These are phyloP conservation scores for Steinernema feltiae DNA, from an alignment of 1,140 invertebrate genomes.

Conservation along the genomic window DNA sequence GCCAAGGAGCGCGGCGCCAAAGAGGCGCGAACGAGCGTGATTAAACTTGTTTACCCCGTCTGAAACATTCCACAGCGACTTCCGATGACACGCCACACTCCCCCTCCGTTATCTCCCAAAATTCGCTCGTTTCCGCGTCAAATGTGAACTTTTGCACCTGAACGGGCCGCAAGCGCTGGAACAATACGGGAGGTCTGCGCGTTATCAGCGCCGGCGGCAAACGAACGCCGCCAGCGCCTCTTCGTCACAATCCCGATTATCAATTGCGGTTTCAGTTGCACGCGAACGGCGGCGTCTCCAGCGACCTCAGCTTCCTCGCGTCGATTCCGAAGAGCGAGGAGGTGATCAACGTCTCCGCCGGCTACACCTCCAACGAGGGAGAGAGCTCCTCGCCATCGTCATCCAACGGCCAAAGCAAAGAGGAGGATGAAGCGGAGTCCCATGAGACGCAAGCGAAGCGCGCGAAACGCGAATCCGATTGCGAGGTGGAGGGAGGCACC, in stretches of 20 bases:
- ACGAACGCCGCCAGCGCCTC: background rate
- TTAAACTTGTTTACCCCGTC: no score
- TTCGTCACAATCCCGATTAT: background rate
- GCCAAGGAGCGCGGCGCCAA: no score
- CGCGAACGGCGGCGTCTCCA: background rate
- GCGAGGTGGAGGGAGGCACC: background rate
- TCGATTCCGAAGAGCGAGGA: conserved; percentile 30
- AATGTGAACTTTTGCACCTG: background rate
- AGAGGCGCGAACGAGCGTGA: no score
- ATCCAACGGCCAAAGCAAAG: background rate
- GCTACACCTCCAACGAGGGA: conserved; percentile 19
- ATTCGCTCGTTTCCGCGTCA: background rate
- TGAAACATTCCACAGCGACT: no score
- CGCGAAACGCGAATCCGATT: background rate
- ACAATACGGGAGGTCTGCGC: background rate
- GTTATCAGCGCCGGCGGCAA: background rate
- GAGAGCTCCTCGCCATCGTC: background rate
- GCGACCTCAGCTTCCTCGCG: conserved; percentile 26
- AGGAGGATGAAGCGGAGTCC: background rate
- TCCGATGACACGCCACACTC: no score
- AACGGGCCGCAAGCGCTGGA: background rate
- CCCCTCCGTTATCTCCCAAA: no score
- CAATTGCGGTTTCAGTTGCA: background rate
- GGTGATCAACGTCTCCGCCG: conserved; percentile 35
- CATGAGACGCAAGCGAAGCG: background rate